phyloP scores from a whole-genome alignment of 2,113 vertebrate genomes.

The Trematomus loennbergii region DNA sequence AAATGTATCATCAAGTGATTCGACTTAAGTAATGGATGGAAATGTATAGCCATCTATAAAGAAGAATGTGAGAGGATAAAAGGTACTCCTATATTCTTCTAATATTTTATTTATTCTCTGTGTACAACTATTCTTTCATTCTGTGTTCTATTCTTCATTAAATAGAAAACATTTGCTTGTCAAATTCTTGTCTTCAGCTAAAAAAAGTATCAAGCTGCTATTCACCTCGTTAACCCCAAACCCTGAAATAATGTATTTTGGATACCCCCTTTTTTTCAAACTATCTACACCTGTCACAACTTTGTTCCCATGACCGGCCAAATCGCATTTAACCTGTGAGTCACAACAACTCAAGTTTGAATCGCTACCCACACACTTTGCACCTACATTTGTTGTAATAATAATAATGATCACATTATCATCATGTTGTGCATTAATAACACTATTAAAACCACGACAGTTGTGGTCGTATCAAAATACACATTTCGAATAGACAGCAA shows the following conservation, averaged over 20 bases:
- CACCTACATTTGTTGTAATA: neutral
- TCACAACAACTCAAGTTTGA: neutral
- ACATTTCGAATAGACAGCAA: neutral
- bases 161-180: conserved; percentile 1
- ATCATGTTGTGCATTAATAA: neutral
- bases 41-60: neutral
- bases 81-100: neutral
- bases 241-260: conserved; percentile 19
- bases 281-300: neutral
- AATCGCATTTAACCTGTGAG: neutral
- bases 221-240: neutral
- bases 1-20: neutral
- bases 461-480: neutral
- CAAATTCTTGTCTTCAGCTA: neutral
- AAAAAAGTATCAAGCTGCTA: neutral
- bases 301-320: neutral
- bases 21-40: neutral
- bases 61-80: neutral
- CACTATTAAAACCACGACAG: neutral
- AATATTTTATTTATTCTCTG: neutral
- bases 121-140: conserved; percentile 5
- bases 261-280: neutral
- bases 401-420: neutral
- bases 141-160: conserved; percentile 10
- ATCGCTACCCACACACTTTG: neutral